phyloP scores from a whole-genome alignment of 2,113 vertebrate genomes.

The Nematolebias whitei region DNA sequence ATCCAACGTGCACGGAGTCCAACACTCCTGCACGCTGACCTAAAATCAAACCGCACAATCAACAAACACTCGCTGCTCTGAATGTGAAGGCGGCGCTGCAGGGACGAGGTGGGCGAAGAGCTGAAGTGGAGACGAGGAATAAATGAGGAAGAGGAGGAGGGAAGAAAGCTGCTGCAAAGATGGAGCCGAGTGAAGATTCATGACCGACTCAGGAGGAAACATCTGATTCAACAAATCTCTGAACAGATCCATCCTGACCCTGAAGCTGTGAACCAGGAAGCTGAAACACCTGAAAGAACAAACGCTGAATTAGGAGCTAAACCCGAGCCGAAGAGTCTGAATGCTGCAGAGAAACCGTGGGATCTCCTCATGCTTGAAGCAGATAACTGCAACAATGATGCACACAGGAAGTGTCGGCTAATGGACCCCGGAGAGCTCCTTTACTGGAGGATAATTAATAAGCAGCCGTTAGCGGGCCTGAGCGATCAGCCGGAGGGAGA shows the following conservation, averaged over 20 bases:
- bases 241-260: too few species aligned
- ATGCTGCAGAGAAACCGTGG: background rate
- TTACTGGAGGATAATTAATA: slow-evolving; percentile 52
- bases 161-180: background rate
- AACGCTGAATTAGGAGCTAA: too few species aligned
- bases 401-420: background rate
- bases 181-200: background rate
- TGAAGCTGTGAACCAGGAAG: too few species aligned
- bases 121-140: slow-evolving; percentile 26
- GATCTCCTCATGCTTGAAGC: background rate
- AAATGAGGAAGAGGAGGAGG: slow-evolving; percentile 29
- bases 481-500: background rate
- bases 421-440: slow-evolving; percentile 21
- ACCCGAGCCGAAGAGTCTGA: too few species aligned
- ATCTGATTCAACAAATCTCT: too few species aligned
- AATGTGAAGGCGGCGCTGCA: too few species aligned
- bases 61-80: slow-evolving; percentile 2
- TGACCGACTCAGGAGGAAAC: too few species aligned
- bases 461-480: background rate
- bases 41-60: slow-evolving; percentile 21
- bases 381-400: background rate
- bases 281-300: too few species aligned
- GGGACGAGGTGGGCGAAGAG: slow-evolving; percentile 27
- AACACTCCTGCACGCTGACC: too few species aligned
- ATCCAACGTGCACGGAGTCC: too few species aligned